These are phyloP conservation scores for Parnassius glacialis DNA, from an alignment of 2,888 invertebrate species.

Conservation along the genomic window DNA sequence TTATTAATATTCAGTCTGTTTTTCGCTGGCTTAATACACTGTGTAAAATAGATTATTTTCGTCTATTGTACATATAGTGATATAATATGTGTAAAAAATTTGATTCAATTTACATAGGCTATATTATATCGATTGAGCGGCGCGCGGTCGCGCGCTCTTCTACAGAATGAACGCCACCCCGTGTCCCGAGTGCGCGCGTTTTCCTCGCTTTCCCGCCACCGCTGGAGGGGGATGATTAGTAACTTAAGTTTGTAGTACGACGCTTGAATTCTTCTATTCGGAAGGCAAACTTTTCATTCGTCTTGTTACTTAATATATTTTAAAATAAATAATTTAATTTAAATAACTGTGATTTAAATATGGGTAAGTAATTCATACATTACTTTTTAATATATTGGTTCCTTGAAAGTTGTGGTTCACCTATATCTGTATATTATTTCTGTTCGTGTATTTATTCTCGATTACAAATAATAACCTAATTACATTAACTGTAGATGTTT, in stretches of 20 bases:
- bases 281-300: conserved; percentile 1
- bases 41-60: not conserved
- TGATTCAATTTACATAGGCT: conserved; percentile 29
- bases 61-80: conserved; percentile 5
- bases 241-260: conserved; percentile 39
- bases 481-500: too few species aligned
- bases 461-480: too few species aligned
- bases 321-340: too few species aligned
- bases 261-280: conserved; percentile 38
- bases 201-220: conserved; percentile 70
- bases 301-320: too few species aligned
- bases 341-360: too few species aligned
- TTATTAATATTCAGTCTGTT: conserved; percentile 18
- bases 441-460: too few species aligned
- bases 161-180: conserved; percentile 61
- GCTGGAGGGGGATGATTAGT: conserved; percentile 33
- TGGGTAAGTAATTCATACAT: too few species aligned
- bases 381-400: too few species aligned
- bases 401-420: too few species aligned
- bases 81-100: conserved; percentile 22
- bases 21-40: conserved; percentile 10
- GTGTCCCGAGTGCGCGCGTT: conserved; percentile 62
- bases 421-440: too few species aligned
- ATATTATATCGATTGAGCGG: conserved; percentile 65
- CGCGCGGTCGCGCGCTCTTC: conserved; percentile 66